Evolutionary conservation across 64 coral and sea anemone genomes (phyloP).

Genomic region (Exaiptasia diaphana): DNA sequence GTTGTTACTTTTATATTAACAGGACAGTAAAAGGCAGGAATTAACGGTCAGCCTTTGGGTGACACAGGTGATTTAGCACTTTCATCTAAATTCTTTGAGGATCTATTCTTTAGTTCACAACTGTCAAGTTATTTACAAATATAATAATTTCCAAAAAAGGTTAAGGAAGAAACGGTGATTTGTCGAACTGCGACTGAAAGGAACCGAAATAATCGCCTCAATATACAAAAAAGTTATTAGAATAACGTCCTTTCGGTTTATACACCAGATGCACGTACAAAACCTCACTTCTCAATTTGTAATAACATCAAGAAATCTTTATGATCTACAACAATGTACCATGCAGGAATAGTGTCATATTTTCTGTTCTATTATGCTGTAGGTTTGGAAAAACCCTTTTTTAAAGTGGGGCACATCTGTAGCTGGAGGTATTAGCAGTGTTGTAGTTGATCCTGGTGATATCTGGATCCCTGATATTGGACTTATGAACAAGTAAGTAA

Average conservation of each 20-base stretch:
- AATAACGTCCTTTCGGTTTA: too few relatives aligned
- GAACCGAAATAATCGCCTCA: background rate
- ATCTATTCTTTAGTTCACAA: too few relatives aligned
- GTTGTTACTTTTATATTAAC: background rate
- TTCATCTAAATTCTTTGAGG: too few relatives aligned
- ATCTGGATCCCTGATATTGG: slow-evolving; percentile 57
- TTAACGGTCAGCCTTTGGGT: background rate
- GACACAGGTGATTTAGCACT: background rate
- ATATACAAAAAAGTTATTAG: background rate
- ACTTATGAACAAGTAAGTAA: slow-evolving; percentile 56
- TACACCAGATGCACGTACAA: too few relatives aligned
- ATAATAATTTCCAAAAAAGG: background rate
- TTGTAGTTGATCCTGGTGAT: slow-evolving; percentile 31
- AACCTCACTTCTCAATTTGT: too few relatives aligned
- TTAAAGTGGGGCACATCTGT: background rate
- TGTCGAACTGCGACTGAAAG: background rate
- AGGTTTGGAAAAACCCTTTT: slow-evolving; percentile 42
- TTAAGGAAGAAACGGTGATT: background rate
- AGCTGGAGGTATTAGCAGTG: background rate
- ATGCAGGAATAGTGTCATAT: background rate
- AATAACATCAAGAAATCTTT: background rate
- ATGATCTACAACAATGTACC: background rate
- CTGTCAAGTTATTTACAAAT: background rate
- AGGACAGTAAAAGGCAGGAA: slow-evolving; percentile 9
- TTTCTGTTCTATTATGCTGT: background rate